Conservation (phyloP, 2,113 vertebrate genomes). For the Camelus bactrianus region DNA sequence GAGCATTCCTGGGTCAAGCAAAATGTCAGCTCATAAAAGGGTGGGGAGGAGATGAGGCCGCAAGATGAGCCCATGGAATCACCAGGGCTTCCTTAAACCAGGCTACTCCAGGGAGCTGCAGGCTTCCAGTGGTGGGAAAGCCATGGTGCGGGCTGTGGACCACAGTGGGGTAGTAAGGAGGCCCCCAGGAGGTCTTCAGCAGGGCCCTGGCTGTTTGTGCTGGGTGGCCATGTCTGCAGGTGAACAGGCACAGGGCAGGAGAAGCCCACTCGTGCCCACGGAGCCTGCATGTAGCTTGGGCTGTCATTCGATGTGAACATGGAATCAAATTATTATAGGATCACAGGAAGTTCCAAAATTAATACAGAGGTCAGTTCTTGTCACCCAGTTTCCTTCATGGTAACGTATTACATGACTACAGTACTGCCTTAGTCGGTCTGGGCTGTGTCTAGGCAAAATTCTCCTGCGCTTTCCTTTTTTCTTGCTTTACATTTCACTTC, state of each 20-base stretch:
- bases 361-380: not conserved
- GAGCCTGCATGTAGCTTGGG: not conserved
- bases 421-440: not conserved
- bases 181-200: not conserved
- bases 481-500: not conserved
- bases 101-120: not conserved
- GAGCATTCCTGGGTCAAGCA: not conserved
- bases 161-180: not conserved
- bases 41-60: not conserved
- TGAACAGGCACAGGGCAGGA: not conserved
- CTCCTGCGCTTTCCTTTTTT: not conserved
- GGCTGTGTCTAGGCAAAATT: not conserved
- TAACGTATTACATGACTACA: too few species aligned
- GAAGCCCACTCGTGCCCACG: not conserved
- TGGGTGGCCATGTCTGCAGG: not conserved
- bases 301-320: not conserved
- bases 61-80: not conserved
- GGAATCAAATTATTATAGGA: not conserved
- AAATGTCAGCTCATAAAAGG: not conserved
- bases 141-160: not conserved
- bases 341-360: not conserved
- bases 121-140: not conserved
- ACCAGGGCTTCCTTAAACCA: not conserved
- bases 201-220: not conserved
- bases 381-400: not conserved